phyloP scores from a whole-genome alignment of 2,888 invertebrate species.

The Watsonalla cultraria region DNA sequence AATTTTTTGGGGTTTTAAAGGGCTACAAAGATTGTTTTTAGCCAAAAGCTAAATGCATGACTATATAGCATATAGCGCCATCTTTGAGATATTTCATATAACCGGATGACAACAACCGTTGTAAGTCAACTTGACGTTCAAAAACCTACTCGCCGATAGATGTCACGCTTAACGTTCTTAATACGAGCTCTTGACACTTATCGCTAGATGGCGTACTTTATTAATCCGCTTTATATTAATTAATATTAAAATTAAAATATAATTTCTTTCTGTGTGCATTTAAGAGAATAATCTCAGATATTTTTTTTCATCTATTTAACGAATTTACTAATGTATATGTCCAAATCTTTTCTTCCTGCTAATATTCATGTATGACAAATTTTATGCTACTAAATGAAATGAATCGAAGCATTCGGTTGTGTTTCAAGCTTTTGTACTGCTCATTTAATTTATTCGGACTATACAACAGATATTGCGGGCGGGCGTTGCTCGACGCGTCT shows the following conservation, averaged over 20 bases:
- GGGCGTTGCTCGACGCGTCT: slow-evolving; percentile 40
- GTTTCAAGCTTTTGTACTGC: slow-evolving; percentile 1
- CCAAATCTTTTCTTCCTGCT: neutral
- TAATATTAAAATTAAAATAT: slow-evolving; percentile 3
- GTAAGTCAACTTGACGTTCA: too few relatives aligned
- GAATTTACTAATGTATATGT: neutral
- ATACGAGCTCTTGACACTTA: slow-evolving; percentile 10
- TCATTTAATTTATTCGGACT: slow-evolving; percentile 12
- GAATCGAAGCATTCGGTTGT: slow-evolving; percentile 1
- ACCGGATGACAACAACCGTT: too few relatives aligned
- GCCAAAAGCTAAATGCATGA: too few relatives aligned
- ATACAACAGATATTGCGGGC: slow-evolving; percentile 28
- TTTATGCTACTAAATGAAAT: slow-evolving; percentile 15
- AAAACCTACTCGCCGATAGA: neutral
- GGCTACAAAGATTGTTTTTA: too few relatives aligned
- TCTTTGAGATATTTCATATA: too few relatives aligned
- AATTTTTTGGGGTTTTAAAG: too few relatives aligned
- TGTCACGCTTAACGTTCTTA: neutral
- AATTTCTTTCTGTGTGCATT: too few relatives aligned
- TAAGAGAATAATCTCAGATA: too few relatives aligned
- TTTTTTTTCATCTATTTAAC: neutral
- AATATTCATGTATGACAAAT: slow-evolving; percentile 11
- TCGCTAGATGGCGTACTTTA: slow-evolving; percentile 19
- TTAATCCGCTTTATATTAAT: slow-evolving; percentile 4
- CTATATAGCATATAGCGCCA: too few relatives aligned